These are phyloP conservation scores for Laterallus jamaicensis DNA, from an alignment of 2,113 vertebrate genomes.

Conservation along the genomic window DNA sequence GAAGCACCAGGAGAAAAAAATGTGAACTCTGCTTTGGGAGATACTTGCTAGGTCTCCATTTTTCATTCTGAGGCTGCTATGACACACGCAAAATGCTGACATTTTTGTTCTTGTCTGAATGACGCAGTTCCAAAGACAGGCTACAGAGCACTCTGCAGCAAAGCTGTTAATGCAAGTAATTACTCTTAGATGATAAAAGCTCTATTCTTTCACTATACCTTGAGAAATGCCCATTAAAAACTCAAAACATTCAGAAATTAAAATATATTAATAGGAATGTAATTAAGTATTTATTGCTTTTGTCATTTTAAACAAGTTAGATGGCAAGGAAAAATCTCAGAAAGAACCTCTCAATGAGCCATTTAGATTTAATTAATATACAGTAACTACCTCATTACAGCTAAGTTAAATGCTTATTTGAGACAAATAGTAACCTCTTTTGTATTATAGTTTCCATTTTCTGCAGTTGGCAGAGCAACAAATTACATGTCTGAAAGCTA, in stretches of 20 bases:
- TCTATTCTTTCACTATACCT: conserved; percentile 44
- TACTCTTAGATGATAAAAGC: conserved; percentile 40
- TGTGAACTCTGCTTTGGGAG: background rate
- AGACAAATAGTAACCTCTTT: conserved; percentile 38
- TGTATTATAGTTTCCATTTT: conserved; percentile 29
- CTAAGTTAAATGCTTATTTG: conserved; percentile 68
- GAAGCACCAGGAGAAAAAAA: background rate
- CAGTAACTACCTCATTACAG: conserved; percentile 56
- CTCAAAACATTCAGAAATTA: conserved; percentile 53
- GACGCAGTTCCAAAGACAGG: background rate
- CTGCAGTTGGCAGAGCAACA: background rate
- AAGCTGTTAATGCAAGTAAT: conserved; percentile 53
- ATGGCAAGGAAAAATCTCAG: conserved; percentile 44
- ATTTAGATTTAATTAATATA: conserved; percentile 72
- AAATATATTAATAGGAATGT: conserved; percentile 63
- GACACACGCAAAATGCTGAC: background rate
- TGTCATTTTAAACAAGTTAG: conserved; percentile 71
- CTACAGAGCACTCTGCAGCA: background rate
- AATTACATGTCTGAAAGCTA: conserved; percentile 19
- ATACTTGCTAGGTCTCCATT: background rate
- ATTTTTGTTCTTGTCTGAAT: background rate
- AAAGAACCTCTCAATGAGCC: conserved; percentile 62
- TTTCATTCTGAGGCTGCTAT: background rate
- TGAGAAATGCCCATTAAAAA: conserved; percentile 62
- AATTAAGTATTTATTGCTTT: conserved; percentile 69